Base-by-base conservation (phyloP, 2,888 invertebrate species). In the Drosophila kambysellisi region DNA sequence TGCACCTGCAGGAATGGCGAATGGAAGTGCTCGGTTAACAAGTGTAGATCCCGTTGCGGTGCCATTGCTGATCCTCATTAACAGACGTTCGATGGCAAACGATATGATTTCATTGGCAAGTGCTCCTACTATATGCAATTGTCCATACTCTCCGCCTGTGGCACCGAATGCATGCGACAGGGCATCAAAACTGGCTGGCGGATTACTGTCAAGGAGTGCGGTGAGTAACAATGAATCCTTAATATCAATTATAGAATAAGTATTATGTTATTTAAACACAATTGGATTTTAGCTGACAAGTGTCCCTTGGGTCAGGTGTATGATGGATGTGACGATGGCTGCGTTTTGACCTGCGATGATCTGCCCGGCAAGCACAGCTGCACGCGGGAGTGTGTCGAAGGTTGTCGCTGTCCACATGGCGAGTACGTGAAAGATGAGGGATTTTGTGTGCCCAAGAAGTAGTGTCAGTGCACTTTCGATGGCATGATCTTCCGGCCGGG, bases 31-130 rank as follows among this genome's bases (percentile, higher is more conserved):
- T 97, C 97, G 0, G 95, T 95, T 70, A 94, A 95, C 4, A 94
- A 95, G 17, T 98, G 98, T 92, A 96, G 96, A 5, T 96, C 96
- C 0, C 95, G 97, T 20, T 98, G 98, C 92, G 95, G 96, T 0
- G 96, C 97, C 0, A 94, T 97, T 50, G 98, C 98, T 0, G 98
- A 98, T 94, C 97, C 98, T 0, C 98, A 98, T 94, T 98, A 97
- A 93, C 95, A 95, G 56, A 98, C 98, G 0, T 98, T 98, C 92
- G 98, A 98, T 93, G 98, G n/a, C n/a, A n/a, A n/a, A 77, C 95
- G 95, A 2, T 98, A 95, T 92, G 96, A 98, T 93, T 98, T 98
- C 92, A 98, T 97, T 97, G 98, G 98, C 0, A 96, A 96, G 85
- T 98, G 98, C 92, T 95, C 96, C 0, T 98, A 98, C 92, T 96